Conservation (phyloP, 2,113 vertebrate genomes). For the Spea multiplicata region DNA sequence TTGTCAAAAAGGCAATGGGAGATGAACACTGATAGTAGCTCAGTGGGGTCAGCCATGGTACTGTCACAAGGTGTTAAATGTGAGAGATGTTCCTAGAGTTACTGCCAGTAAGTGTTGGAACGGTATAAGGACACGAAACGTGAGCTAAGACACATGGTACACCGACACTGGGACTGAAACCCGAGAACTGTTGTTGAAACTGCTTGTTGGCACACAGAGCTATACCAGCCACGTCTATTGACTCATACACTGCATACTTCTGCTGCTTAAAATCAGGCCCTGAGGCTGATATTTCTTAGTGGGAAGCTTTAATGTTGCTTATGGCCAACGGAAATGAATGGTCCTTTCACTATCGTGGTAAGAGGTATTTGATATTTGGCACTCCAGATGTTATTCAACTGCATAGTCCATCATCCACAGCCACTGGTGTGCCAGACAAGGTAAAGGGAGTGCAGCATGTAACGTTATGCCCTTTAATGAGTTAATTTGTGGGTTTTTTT, state of each 20-base stretch:
- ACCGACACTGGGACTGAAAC: constrained; percentile 9
- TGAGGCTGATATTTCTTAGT: neutral
- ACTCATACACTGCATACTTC: neutral
- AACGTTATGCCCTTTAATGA: no score
- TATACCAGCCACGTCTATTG: constrained; percentile 4
- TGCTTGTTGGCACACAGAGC: neutral
- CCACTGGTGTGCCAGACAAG: no score
- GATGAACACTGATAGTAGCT: neutral
- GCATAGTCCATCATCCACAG: no score
- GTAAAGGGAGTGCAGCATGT: no score
- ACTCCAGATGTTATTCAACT: no score
- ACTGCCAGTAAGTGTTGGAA: neutral
- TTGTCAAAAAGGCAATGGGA: no score
- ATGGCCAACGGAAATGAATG: neutral
- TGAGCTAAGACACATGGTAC: constrained; percentile 17
- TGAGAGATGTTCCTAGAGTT: neutral
- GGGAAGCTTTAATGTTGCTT: neutral
- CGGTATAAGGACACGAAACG: neutral
- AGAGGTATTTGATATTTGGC: neutral
- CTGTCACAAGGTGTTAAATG: neutral
- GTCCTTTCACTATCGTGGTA: neutral
- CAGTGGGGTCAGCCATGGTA: neutral
- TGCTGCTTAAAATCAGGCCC: neutral
- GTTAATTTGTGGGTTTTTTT: no score
- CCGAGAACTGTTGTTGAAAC: constrained; percentile 9